Evolutionary conservation across 2,797 vertebrate genomes (phyloP), one percentile per base, ranked within the genome.

Genomic region (Crenuchus spilurus): DNA sequence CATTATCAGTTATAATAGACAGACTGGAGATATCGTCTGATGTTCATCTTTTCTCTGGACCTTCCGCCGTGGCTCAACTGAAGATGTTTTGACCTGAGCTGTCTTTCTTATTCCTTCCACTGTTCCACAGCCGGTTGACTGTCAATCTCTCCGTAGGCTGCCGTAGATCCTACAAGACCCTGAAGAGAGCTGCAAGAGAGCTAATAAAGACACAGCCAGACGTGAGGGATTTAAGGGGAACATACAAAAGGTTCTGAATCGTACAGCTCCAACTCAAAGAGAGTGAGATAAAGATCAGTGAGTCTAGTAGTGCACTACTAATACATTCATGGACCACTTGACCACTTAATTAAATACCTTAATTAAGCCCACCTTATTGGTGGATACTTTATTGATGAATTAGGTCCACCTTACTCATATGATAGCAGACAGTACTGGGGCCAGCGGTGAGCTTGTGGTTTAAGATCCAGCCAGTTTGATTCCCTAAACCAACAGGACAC

Each of bases 171-270:
- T 20, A 28, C 41, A 57, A 22, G 39, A 16, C 51, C 39, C 39
- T 6, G 51, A 18, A 55, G 37, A 35, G 18, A 65, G 42, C 57
- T 6, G 51, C 26, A 9, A 72, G 33, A 65, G 28, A 41, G 11
- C 28, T 73, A 24, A 26, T 31, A 11, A 31, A 6, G 11, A 31
- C 33, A 3, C 22, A 1, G 48, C 9, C 49, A 64, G 39, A 31
- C 41, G 14, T 55, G 49, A 46, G 24, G 52, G 62, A 74, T 66
- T 74, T 66, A 55, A 46, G 5, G 10, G 30, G 5, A n/a, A 3
- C 28, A 9, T 20, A 46, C 42, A 5, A 37, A 31, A 2, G 16
- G 30, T 35, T 33, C 22, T 74, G 64, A 46, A 39, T 48, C 9
- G 85, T n/a, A n/a, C n/a, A n/a, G n/a, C n/a, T n/a, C n/a, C n/a